A percentile compares a stretch with the other conserved stretches of the same genome.
These are phyloP conservation scores for Amphilophus citrinellus DNA, from an alignment of 2,113 vertebrate species.

Conservation along the genomic window DNA sequence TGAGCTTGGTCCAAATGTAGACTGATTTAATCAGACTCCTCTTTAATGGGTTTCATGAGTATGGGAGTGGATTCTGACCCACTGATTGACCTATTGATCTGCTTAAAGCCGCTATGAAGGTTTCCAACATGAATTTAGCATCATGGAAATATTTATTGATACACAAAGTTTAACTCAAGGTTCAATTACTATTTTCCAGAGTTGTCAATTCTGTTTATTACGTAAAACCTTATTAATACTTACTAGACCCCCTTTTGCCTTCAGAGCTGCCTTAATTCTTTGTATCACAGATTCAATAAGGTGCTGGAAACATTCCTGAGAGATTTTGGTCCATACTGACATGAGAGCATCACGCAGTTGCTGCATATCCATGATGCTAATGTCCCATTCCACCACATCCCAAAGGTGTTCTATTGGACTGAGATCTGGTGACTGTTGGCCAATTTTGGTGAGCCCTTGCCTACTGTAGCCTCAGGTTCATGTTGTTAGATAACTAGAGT, in stretches of 20 bases:
- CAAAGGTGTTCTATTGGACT: neutral
- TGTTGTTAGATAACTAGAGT: neutral
- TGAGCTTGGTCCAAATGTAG: neutral
- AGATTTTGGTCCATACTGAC: neutral
- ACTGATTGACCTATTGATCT: neutral
- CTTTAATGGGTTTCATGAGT: neutral
- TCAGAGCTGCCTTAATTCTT: neutral
- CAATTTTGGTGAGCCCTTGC: neutral
- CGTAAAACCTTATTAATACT: neutral
- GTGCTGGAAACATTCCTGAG: neutral
- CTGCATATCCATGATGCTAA: neutral
- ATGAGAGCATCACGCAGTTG: neutral
- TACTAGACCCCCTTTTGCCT: neutral
- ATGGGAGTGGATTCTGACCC: neutral
- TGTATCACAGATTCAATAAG: too few species aligned
- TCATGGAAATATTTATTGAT: neutral
- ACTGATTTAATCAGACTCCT: neutral
- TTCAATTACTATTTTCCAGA: neutral
- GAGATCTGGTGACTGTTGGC: too few species aligned
- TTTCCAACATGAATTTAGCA: neutral
- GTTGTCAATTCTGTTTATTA: neutral
- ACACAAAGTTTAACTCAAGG: neutral
- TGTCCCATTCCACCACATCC: neutral
- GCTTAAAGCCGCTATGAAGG: neutral
- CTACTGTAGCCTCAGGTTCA: neutral